Evolutionary conservation across 2,113 vertebrate genomes (phyloP), one percentile per base, ranked within the genome.

Genomic region (Dipodomys stephensi): DNA sequence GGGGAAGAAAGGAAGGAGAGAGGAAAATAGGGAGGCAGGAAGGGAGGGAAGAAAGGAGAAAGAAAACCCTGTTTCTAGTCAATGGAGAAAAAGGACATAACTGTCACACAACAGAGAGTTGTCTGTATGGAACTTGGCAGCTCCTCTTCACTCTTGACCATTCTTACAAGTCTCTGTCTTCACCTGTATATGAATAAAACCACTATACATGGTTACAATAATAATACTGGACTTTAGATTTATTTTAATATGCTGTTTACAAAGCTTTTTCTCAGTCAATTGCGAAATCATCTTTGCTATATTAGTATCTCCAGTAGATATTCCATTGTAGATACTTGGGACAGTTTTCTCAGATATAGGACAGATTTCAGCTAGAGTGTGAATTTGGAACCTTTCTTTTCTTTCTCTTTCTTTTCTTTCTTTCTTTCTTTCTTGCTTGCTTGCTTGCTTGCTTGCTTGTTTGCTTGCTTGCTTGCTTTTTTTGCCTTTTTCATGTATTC

Each of bases 181-280:
- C 74, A 35, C 65, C 60, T 65, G 22, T n/a, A 69, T 39, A 82
- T 76, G 30, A 79, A 78, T 88, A 67, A 85, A 93, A 46, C 49
- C 73, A 93, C 15, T 65, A 27, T 25, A 20, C 74, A 83, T 87
- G 65, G 30, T 77, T 32, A 74, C 30, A 53, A 62, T 46, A 65
- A 77, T 79, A 87, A 89, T 76, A 87, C 10, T 83, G 7, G 76
- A 74, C 49, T 39, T 84, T 77, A 79, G 72, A 65, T 87, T 92
- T 87, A 84, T 92, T 95, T 96, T 93, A 95, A 96, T 95, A 91
- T 96, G 78, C 57, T 95, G 7, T 93, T 91, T 84, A 94, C 60
- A 92, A 76, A 91, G 32, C 32, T 91, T 86, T 88, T 90, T 73
- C 64, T 90, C 74, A 60, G 79, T 83, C 18, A 87, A 44, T 64